Base-by-base conservation (phyloP, 2,797 vertebrate species). In the Falco peregrinus region DNA sequence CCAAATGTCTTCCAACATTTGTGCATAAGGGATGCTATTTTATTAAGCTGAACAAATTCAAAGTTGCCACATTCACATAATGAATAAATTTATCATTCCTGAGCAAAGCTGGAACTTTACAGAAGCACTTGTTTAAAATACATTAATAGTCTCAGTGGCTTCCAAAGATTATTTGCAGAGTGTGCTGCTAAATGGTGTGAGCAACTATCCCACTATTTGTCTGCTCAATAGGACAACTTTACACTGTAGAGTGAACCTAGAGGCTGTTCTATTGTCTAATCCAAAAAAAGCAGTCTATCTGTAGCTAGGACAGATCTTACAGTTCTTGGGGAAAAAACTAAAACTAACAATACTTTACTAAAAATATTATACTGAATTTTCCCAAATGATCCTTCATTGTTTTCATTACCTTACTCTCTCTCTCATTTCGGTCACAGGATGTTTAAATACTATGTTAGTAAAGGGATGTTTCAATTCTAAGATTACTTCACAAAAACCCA, bases 91-190 rank as follows among this genome's bases (percentile, higher is more conserved):
- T 28, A 77, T 28, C 57, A 31, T 71, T 92, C 15, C 53, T 78
- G 48, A 45, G 65, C 68, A 96, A 89, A 21, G 41, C 10, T 60
- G 5, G 48, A 69, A 75, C 29, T 74, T 70, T 31, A 80, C 29
- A 88, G 76, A 88, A 71, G 31, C 73, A 87, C 61, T 94, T 78
- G 45, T 89, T 91, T 85, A 83, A 89, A 93, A 92, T 61, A 80
- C 35, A 71, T 57, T 12, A 93, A 71, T 25, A 88, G 59, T 31
- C 56, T 41, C 51, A 79, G 21, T 41, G 65, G 18, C 47, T 73
- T 74, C 85, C 57, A 74, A 89, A 82, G 78, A 82, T 69, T 61
- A 88, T 91, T 94, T 90, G 59, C 47, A 88, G 77, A 84, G 10
- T 48, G 33, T 81, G 47, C n/a, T 91, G 83, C 63, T 96, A 90